Conservation (phyloP, 2,888 invertebrate species). For the Ormyrus nitidulus region DNA sequence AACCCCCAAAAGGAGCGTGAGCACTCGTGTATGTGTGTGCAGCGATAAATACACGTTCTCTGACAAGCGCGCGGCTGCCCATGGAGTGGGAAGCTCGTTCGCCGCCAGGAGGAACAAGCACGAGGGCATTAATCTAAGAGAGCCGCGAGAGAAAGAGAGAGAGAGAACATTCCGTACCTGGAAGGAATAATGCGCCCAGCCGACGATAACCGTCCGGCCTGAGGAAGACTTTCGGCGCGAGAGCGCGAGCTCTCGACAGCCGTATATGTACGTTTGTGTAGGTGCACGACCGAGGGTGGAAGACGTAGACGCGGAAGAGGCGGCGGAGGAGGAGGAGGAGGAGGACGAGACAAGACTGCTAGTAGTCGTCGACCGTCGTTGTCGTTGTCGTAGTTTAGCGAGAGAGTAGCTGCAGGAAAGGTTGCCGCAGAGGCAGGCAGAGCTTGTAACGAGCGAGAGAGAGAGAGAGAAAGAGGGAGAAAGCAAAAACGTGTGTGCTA, state of each 20-base stretch:
- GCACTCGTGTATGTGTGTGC: background rate
- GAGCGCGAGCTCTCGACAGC: conserved; percentile 4
- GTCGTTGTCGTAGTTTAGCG: conserved; percentile 6
- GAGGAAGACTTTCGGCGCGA: conserved; percentile 34
- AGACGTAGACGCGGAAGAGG: conserved; percentile 43
- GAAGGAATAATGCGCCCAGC: conserved; percentile 19
- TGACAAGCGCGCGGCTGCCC: background rate
- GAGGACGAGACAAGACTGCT: background rate
- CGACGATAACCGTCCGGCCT: conserved; percentile 22
- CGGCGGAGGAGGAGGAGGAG: conserved; percentile 32
- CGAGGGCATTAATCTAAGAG: too few relatives aligned
- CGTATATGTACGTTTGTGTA: conserved; percentile 42
- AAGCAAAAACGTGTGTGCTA: conserved; percentile 15
- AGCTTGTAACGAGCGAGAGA: background rate
- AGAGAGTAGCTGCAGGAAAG: background rate
- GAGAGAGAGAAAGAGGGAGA: background rate
- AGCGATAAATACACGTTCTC: background rate
- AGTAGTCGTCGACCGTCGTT: background rate
- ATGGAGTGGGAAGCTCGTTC: conserved; percentile 7
- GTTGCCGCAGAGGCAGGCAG: background rate
- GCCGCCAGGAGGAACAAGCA: background rate
- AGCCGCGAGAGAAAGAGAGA: too few relatives aligned
- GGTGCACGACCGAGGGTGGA: conserved; percentile 46
- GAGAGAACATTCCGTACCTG: too few relatives aligned
- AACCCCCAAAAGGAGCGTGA: conserved; percentile 10